Percentiles rank a stretch among this genome's conserved stretches.
phyloP scores from a whole-genome alignment of 2,888 invertebrate species.

The Xanthia icteritia region DNA sequence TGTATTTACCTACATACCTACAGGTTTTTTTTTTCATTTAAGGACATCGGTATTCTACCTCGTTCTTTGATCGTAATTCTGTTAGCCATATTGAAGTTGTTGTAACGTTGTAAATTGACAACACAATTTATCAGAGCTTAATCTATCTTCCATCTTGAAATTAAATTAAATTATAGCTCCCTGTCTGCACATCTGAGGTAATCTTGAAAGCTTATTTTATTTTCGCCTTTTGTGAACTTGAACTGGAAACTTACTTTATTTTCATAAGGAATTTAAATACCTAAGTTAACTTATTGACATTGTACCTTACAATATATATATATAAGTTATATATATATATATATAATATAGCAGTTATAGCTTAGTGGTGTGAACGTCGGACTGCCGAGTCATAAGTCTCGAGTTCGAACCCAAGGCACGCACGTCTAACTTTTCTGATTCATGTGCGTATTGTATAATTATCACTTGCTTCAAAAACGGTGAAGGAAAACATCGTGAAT shows the following conservation, averaged over 20 bases:
- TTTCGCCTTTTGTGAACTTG: not conserved
- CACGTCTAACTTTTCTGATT: too few species aligned
- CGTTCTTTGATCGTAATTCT: slow-evolving; percentile 15
- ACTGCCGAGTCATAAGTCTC: too few species aligned
- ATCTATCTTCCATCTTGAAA: slow-evolving; percentile 10
- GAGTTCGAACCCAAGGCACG: too few species aligned
- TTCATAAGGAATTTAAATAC: too few species aligned
- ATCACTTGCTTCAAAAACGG: too few species aligned
- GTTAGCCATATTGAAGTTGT: not conserved
- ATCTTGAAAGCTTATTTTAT: not conserved
- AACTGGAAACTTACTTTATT: not conserved
- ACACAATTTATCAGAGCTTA: slow-evolving; percentile 7
- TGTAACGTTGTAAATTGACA: slow-evolving; percentile 3
- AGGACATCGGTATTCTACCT: not conserved
- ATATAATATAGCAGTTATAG: too few species aligned
- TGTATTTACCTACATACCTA: not conserved
- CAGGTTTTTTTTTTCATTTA: not conserved
- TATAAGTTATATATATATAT: too few species aligned
- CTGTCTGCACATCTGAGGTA: not conserved
- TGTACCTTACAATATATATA: too few species aligned
- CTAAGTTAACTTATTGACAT: too few species aligned
- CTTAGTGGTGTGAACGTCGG: too few species aligned
- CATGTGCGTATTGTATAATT: too few species aligned
- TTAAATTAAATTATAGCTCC: not conserved
- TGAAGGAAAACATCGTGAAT: too few species aligned